These are phyloP conservation scores for Emmelina monodactyla DNA, from an alignment of 2,888 invertebrate genomes.

Conservation along the genomic window DNA sequence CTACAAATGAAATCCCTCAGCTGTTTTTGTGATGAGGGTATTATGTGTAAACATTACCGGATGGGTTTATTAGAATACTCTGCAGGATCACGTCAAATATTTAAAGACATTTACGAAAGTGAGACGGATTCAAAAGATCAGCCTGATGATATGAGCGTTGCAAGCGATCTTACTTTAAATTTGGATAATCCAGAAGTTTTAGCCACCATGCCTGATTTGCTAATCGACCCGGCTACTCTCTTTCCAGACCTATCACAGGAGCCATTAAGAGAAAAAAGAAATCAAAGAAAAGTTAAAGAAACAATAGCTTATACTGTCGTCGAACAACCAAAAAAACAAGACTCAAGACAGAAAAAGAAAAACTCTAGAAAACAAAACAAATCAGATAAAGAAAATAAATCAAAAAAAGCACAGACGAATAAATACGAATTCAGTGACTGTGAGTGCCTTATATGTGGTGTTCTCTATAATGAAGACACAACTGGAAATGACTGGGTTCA, in stretches of 20 bases:
- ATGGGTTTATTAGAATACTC: slow-evolving; percentile 1
- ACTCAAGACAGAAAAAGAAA: background rate
- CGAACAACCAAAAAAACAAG: background rate
- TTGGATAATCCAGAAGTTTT: slow-evolving; percentile 4
- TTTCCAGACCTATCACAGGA: slow-evolving; percentile 3
- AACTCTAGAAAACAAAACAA: background rate
- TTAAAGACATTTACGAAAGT: slow-evolving; percentile 1
- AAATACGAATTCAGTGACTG: slow-evolving; percentile 5
- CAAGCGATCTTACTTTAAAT: slow-evolving; percentile 3
- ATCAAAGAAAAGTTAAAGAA: slow-evolving; percentile 1
- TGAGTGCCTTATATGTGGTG: slow-evolving; percentile 3
- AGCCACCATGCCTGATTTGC: slow-evolving; percentile 2
- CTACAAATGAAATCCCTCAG: background rate
- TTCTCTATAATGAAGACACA: slow-evolving; percentile 2
- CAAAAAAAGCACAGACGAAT: slow-evolving; percentile 3
- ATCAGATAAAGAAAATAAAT: slow-evolving; percentile 4
- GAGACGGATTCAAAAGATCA: background rate
- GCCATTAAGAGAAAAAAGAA: slow-evolving; percentile 1
- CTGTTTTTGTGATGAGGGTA: slow-evolving; percentile 1
- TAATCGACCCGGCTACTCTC: slow-evolving; percentile 3
- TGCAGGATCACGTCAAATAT: background rate
- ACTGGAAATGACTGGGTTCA: slow-evolving; percentile 2
- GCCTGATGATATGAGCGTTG: slow-evolving; percentile 3
- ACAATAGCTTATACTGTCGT: background rate
- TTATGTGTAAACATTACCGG: slow-evolving; percentile 1